These are phyloP conservation scores for Calliphora vomitoria DNA, from an alignment of 2,888 invertebrate species.

Conservation along the genomic window DNA sequence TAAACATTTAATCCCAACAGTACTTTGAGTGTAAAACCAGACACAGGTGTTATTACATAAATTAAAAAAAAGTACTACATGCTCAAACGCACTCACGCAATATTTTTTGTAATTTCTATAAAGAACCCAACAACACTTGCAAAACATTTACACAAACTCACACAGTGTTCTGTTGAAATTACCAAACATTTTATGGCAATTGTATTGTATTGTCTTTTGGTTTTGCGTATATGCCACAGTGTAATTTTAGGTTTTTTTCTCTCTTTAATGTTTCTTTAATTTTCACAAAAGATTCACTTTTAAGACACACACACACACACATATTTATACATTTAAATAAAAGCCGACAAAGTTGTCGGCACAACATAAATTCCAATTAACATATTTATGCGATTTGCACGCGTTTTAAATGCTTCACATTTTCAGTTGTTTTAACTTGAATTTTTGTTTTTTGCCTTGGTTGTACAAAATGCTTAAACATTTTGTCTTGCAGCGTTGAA, in stretches of 20 bases:
- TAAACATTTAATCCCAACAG: too few relatives aligned
- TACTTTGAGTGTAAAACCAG: not conserved
- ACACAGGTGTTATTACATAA: not conserved
- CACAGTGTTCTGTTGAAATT: not conserved
- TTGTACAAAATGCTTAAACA: not conserved
- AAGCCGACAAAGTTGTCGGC: slow-evolving; percentile 67
- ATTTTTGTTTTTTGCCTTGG: not conserved
- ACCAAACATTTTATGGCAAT: not conserved
- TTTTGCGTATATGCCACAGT: slow-evolving; percentile 3
- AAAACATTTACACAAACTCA: not conserved
- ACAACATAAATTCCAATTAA: slow-evolving; percentile 75
- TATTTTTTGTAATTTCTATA: not conserved
- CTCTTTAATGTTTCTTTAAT: not conserved
- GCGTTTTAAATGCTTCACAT: slow-evolving; percentile 63
- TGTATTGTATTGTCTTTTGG: not conserved
- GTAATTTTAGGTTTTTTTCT: slow-evolving; percentile 21
- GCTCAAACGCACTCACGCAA: not conserved
- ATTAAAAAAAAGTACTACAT: not conserved
- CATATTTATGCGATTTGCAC: slow-evolving; percentile 73
- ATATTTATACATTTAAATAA: not conserved
- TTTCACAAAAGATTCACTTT: slow-evolving; percentile 18
- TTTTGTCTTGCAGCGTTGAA: slow-evolving; percentile 40
- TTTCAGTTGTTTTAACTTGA: slow-evolving; percentile 54
- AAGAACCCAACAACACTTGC: not conserved
- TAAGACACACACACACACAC: not conserved